phyloP scores from a whole-genome alignment of 2,113 vertebrate genomes.

The Microtus richardsoni region DNA sequence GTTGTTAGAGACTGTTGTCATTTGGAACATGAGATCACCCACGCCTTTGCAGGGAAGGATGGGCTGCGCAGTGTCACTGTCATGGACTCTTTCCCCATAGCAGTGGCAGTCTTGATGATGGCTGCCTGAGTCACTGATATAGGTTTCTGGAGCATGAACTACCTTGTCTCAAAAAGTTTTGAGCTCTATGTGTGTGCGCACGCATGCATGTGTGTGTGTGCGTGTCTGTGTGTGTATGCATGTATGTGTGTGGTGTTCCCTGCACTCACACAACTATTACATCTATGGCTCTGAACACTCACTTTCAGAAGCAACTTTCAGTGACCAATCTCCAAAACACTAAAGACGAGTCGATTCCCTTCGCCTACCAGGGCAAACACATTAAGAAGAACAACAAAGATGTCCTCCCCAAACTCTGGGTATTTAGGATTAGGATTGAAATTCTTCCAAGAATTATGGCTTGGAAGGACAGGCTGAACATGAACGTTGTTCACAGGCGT shows the following conservation, averaged over 20 bases:
- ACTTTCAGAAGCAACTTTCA: not conserved
- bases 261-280: not conserved
- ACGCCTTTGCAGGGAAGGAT: too few relatives aligned
- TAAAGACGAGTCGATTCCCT: not conserved
- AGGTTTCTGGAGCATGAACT: not conserved
- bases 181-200: not conserved
- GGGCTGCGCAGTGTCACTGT: not conserved
- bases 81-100: not conserved
- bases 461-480: not conserved
- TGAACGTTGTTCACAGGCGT: not conserved
- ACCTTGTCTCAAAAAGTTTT: not conserved
- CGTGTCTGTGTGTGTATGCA: not conserved
- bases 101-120: not conserved
- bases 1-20: not conserved
- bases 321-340: not conserved
- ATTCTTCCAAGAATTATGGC: not conserved
- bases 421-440: not conserved
- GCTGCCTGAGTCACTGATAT: not conserved
- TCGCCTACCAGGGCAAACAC: not conserved
- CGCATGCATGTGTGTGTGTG: not conserved
- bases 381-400: not conserved
- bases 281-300: not conserved
- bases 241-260: not conserved
- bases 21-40: not conserved
- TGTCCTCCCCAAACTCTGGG: not conserved